Conservation (phyloP, 1,140 invertebrate species). For the Neodiprion virginianus region DNA sequence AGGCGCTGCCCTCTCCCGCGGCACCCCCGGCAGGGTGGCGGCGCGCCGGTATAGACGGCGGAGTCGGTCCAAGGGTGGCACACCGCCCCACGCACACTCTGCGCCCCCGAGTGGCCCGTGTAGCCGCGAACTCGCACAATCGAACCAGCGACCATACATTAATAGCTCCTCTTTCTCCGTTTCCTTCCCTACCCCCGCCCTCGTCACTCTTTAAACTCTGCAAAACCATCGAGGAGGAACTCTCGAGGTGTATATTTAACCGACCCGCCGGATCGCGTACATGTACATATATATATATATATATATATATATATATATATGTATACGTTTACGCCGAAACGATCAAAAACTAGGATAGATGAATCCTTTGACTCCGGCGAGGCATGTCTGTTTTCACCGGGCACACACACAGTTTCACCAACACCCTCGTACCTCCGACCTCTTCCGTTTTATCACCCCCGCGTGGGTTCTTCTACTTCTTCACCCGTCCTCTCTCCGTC, state of each 20-base stretch:
- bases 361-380: constrained; percentile 16
- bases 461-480: too few species aligned
- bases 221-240: too few species aligned
- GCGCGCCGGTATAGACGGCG: neutral
- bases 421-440: too few species aligned
- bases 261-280: constrained; percentile 8
- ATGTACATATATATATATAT: constrained; percentile 11
- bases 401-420: too few species aligned
- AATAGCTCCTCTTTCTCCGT: constrained; percentile 12
- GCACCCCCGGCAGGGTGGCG: constrained; percentile 24
- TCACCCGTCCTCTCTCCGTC: too few species aligned
- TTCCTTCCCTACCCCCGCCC: neutral
- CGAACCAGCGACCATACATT: constrained; percentile 9
- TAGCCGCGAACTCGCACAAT: constrained; percentile 14
- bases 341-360: constrained; percentile 15
- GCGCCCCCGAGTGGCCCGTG: neutral
- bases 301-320: neutral
- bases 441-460: too few species aligned
- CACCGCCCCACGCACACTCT: constrained; percentile 29
- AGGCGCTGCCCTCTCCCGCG: constrained; percentile 40
- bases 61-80: constrained; percentile 21
- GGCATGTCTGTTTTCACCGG: too few species aligned
- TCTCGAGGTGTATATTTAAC: neutral
- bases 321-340: constrained; percentile 6
- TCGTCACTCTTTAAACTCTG: neutral